A percentile compares a stretch with the other conserved stretches of the same genome.
Conservation (phyloP, 2,113 vertebrate genomes). For the Casuarius casuarius region DNA sequence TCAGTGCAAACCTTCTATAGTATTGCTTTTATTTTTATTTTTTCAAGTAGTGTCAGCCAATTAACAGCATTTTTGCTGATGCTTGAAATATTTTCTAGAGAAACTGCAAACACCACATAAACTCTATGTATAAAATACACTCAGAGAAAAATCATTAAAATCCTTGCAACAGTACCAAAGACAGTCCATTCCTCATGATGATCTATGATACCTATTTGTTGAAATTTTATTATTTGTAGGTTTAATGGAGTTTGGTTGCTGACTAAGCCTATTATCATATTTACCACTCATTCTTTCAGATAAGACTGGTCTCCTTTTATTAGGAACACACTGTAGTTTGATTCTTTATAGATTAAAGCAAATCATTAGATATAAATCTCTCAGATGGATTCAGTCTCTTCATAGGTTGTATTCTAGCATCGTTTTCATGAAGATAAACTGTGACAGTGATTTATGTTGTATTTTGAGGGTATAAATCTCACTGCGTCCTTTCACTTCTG, state of each 20-base stretch:
- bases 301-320: constrained; percentile 59
- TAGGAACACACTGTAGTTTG: background rate
- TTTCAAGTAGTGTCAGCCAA: background rate
- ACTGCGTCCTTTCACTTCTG: background rate
- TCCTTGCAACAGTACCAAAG: background rate
- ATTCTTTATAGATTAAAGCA: constrained; percentile 62
- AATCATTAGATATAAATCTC: constrained; percentile 51
- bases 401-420: background rate
- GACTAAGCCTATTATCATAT: background rate
- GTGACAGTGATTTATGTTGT: constrained; percentile 60
- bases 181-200: constrained; percentile 43
- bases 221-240: constrained; percentile 59
- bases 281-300: constrained; percentile 20
- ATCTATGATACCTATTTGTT: constrained; percentile 41
- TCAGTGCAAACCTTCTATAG: background rate
- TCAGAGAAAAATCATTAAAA: background rate
- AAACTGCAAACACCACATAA: background rate
- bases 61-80: background rate
- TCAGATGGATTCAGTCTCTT: constrained; percentile 26
- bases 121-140: background rate
- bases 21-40: background rate
- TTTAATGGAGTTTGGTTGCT: constrained; percentile 56
- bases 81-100: background rate
- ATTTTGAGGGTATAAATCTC: constrained; percentile 52
- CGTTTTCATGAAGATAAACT: constrained; percentile 51